Conservation (phyloP, 2,888 invertebrate species). For the Tricholauxania praeusta region DNA sequence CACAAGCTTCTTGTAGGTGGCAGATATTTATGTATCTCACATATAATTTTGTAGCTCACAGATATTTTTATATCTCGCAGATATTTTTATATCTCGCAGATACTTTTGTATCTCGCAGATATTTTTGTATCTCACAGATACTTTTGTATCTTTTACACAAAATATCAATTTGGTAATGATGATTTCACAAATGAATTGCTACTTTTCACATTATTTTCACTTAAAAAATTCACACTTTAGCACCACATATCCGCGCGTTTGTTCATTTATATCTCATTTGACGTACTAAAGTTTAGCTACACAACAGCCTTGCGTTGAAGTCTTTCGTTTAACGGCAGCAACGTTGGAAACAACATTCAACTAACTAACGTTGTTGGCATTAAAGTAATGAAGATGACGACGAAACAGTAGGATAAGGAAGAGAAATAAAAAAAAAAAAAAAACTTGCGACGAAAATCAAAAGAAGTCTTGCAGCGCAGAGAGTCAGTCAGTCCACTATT, state of each 20-base stretch:
- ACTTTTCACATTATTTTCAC: not conserved
- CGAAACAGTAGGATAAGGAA: not conserved
- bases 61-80: not conserved
- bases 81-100: not conserved
- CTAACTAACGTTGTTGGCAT: too few species aligned
- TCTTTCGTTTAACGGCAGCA: slow-evolving; percentile 28
- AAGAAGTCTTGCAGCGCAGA: slow-evolving; percentile 19
- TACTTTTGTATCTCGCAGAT: not conserved
- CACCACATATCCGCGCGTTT: slow-evolving; percentile 4
- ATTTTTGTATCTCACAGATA: not conserved
- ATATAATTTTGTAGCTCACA: not conserved
- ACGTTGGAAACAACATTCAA: not conserved
- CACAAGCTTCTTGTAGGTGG: too few species aligned
- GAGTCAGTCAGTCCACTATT: too few species aligned
- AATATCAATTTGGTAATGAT: not conserved
- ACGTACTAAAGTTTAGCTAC: too few species aligned
- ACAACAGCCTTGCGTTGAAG: slow-evolving; percentile 23
- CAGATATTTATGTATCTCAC: slow-evolving; percentile 1
- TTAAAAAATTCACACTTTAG: slow-evolving; percentile 1
- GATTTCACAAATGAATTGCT: not conserved
- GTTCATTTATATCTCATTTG: not conserved
- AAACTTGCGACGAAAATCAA: slow-evolving; percentile 29
- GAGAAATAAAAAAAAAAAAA: not conserved
- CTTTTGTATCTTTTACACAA: not conserved
- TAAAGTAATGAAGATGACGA: not conserved